These are phyloP conservation scores for Bombus affinis DNA, from an alignment of 1,140 invertebrate species.

Conservation along the genomic window DNA sequence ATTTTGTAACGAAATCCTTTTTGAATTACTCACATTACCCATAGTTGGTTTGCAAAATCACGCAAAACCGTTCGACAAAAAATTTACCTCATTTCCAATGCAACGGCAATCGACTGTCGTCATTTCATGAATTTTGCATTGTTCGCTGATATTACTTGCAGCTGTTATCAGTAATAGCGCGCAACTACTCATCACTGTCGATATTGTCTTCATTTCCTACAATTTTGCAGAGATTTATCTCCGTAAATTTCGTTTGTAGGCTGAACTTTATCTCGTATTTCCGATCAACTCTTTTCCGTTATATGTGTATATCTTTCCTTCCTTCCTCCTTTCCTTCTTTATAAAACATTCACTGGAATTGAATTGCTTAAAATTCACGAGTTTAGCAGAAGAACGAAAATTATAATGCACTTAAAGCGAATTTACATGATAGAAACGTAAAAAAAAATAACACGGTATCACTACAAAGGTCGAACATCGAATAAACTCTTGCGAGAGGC, in stretches of 20 bases:
- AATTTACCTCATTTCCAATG: slow-evolving; percentile 64
- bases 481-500: slow-evolving; percentile 2
- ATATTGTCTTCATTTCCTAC: background rate
- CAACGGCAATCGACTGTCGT: slow-evolving; percentile 62
- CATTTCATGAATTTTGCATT: slow-evolving; percentile 60
- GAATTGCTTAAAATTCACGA: too few relatives aligned
- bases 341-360: background rate
- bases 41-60: background rate
- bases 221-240: background rate
- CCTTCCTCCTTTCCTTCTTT: background rate
- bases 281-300: background rate
- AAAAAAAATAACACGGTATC: background rate
- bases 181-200: slow-evolving; percentile 7
- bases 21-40: background rate
- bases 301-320: background rate
- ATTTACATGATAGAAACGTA: background rate
- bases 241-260: background rate
- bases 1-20: background rate
- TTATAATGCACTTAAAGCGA: background rate
- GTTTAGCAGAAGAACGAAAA: background rate
- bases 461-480: background rate
- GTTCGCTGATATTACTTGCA: slow-evolving; percentile 56
- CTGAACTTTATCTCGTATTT: background rate
- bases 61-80: too few relatives aligned
- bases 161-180: background rate